Evolutionary conservation across 1,140 invertebrate genomes (phyloP), one percentile per base, ranked within the genome.

Genomic region (Drosophila mojavensis): DNA sequence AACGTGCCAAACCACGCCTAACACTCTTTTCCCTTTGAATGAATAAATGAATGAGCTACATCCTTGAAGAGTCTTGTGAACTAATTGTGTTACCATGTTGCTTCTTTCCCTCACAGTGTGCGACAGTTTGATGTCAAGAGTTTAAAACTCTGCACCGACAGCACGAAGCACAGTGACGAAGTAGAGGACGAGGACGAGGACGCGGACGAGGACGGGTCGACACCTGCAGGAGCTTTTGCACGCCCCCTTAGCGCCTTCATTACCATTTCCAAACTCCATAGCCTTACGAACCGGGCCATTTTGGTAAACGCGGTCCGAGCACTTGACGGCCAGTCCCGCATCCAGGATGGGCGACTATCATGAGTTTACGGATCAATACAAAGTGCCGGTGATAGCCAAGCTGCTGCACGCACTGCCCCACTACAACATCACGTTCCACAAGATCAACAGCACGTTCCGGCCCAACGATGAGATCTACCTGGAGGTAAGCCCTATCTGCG

Each of bases 371-470:
- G 96, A 96, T 92, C 95, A 96, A 90, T 97, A 97, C 93, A 94
- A 94, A 92, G 95, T 97, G 91, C 96, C 96, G 80, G 94, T 95
- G 91, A 94, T 98, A 91, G 97, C 97, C 79, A 95, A 95, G 92
- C 95, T 97, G 93, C 96, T 98, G 91, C 97, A 98, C 93, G 94
- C 94, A 79, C 94, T 98, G 93, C 97, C 97, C 47, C 97, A 97
- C 92, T 94, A 97, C 91, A 97, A 97, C 94, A 97, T 98, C 84
- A 96, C 96, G 75, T 95, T 98, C 81, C 96, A 97, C 92, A 94
- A 94, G 71, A 97, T 98, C 92, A 98, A 98, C 93, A 96, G 96
- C 85, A 98, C 97, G 61, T 98, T 99, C 93, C 96, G 97, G 92
- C 97, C 97, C 36, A 94, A 96, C 78, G 97, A 96, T 88, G 95